phyloP scores from a whole-genome alignment of 1,140 invertebrate genomes.

The Neodiprion pinetum region DNA sequence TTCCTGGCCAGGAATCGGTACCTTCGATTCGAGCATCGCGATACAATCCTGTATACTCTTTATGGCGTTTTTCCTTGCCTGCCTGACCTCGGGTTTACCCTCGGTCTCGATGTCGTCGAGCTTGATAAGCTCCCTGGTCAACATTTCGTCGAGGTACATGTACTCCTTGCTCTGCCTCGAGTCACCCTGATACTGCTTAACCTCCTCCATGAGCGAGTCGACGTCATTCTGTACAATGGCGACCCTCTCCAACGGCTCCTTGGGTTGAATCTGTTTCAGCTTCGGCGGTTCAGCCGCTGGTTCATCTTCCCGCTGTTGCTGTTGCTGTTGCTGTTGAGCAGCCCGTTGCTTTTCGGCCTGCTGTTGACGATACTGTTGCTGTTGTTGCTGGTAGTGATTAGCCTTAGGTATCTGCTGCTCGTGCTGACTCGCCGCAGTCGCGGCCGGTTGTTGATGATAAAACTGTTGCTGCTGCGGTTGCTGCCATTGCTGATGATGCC shows the following conservation, averaged over 20 bases:
- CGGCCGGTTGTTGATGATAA: constrained; percentile 29
- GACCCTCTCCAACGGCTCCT: constrained; percentile 80
- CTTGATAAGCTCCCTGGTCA: constrained; percentile 90
- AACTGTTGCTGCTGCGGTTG: constrained; percentile 29
- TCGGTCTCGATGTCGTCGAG: constrained; percentile 92
- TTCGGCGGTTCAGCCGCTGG: constrained; percentile 41
- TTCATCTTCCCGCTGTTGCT: constrained; percentile 45
- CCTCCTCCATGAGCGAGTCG: constrained; percentile 75
- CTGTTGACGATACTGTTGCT: constrained; percentile 46
- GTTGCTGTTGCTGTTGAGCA: constrained; percentile 37
- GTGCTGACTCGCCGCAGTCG: constrained; percentile 26
- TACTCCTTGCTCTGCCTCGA: constrained; percentile 84
- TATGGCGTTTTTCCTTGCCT: constrained; percentile 86
- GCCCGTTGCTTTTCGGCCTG: constrained; percentile 42
- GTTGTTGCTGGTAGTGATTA: constrained; percentile 45
- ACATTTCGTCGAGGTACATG: constrained; percentile 91
- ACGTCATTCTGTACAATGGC: constrained; percentile 83
- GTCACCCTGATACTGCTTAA: constrained; percentile 78
- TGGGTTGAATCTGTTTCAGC: constrained; percentile 58
- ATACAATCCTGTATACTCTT: constrained; percentile 87
- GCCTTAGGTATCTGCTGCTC: constrained; percentile 37
- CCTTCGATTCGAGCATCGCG: constrained; percentile 77
- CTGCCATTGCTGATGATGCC: constrained; percentile 36
- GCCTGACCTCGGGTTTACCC: constrained; percentile 86
- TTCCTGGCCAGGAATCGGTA: constrained; percentile 45